Conservation (phyloP, 2,888 invertebrate genomes). For the Byasa hedistus region DNA sequence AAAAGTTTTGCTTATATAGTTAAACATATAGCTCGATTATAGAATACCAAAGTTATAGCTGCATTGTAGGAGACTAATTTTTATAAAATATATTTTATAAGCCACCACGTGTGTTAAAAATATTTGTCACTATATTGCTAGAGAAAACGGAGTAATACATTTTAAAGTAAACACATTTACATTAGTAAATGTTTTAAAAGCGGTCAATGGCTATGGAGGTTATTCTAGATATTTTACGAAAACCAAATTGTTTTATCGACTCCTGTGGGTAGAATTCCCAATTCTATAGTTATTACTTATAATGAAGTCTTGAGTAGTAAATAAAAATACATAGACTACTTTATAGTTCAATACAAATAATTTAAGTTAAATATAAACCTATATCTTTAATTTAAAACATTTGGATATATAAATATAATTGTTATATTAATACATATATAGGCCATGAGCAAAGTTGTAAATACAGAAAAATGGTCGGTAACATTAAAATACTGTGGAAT, state of each 20-base stretch:
- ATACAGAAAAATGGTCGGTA: not conserved
- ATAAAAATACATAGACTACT: too few relatives aligned
- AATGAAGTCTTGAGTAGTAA: too few relatives aligned
- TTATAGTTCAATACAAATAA: too few relatives aligned
- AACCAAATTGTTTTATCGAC: too few relatives aligned
- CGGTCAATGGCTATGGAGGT: too few relatives aligned
- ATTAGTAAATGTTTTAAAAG: too few relatives aligned
- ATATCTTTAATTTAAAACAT: too few relatives aligned
- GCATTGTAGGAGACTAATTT: not conserved
- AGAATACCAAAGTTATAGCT: not conserved
- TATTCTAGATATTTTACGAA: too few relatives aligned
- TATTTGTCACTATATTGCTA: not conserved
- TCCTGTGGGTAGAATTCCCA: too few relatives aligned
- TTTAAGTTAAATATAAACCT: too few relatives aligned
- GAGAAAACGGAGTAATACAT: not conserved
- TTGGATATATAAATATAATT: not conserved
- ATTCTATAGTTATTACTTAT: not conserved
- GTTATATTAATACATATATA: not conserved
- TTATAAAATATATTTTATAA: not conserved
- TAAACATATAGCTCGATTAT: not conserved
- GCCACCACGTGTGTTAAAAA: not conserved
- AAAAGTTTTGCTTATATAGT: not conserved
- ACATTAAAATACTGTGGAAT: not conserved
- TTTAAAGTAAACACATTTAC: too few relatives aligned
- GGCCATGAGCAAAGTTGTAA: not conserved